Evolutionary conservation across 2,888 invertebrate species (phyloP).

Genomic region (Cryptophagus acutangulus): DNA sequence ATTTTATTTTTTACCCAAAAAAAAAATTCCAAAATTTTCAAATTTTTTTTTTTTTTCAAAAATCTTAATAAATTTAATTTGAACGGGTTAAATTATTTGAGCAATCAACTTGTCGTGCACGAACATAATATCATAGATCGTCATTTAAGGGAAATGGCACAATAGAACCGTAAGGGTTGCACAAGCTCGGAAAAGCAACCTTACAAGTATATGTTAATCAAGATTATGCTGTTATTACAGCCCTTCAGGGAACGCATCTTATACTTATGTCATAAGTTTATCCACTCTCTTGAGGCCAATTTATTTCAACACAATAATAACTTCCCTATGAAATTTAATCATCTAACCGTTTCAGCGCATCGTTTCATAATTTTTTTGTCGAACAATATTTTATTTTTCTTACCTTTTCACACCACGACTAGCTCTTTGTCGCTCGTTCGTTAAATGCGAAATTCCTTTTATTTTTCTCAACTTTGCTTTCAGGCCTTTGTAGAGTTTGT

Average conservation of each 20-base stretch:
- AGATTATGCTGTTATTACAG: constrained; percentile 45
- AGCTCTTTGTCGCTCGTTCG: constrained; percentile 11
- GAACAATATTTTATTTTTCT: constrained; percentile 4
- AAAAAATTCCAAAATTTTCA: no score
- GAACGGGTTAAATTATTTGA: no score
- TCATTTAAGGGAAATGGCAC: neutral
- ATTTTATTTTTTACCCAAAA: no score
- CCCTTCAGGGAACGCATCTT: constrained; percentile 38
- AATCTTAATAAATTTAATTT: no score
- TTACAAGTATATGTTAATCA: constrained; percentile 45
- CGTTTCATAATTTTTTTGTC: no score
- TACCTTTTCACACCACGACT: neutral
- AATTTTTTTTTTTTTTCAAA: no score
- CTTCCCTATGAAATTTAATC: no score
- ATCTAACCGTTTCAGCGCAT: no score
- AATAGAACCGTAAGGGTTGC: neutral
- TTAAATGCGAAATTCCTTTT: constrained; percentile 17
- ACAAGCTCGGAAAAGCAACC: neutral
- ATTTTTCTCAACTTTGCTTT: constrained; percentile 24
- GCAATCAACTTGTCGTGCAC: no score
- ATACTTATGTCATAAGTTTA: constrained; percentile 28
- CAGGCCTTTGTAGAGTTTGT: constrained; percentile 27
- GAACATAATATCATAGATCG: no score
- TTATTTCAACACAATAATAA: no score
- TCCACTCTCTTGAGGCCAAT: constrained; percentile 20